These are phyloP conservation scores for Pilophorus perplexus DNA, from an alignment of 2,888 invertebrate genomes.

Conservation along the genomic window DNA sequence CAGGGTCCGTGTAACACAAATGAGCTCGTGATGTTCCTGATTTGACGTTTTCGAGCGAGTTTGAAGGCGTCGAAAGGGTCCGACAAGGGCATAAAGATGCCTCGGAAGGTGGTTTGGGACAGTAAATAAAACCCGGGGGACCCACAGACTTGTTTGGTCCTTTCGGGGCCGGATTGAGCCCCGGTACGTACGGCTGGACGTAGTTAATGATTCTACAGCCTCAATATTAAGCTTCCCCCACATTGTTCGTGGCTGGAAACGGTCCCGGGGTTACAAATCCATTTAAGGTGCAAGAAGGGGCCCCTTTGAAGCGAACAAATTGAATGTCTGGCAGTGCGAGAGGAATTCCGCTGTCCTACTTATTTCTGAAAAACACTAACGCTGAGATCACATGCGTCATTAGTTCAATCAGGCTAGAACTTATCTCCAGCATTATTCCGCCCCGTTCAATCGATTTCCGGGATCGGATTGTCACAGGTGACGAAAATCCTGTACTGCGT, in stretches of 20 bases:
- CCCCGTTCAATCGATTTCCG: too few relatives aligned
- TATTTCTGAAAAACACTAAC: too few relatives aligned
- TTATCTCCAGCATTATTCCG: too few relatives aligned
- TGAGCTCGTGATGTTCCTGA: slow-evolving; percentile 6
- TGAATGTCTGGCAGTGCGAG: slow-evolving; percentile 28
- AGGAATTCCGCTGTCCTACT: too few relatives aligned
- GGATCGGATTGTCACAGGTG: too few relatives aligned
- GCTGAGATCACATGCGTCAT: too few relatives aligned
- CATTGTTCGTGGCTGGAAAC: too few relatives aligned
- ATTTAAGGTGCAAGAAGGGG: slow-evolving; percentile 12
- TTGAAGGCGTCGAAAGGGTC: slow-evolving; percentile 6
- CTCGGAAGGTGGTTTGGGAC: slow-evolving; percentile 10
- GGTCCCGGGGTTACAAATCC: slow-evolving; percentile 24
- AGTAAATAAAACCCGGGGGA: slow-evolving; percentile 12
- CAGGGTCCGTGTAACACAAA: slow-evolving; percentile 12
- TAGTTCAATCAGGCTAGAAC: too few relatives aligned
- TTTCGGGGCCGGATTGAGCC: too few relatives aligned
- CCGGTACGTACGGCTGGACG: slow-evolving; percentile 17
- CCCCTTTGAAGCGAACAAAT: slow-evolving; percentile 5
- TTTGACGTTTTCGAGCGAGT: slow-evolving; percentile 1
- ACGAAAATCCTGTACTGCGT: too few relatives aligned
- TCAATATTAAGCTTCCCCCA: slow-evolving; percentile 32
- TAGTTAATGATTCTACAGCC: slow-evolving; percentile 29
- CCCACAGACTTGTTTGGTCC: background rate
- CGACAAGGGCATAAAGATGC: slow-evolving; percentile 2